Evolutionary conservation across 2,113 vertebrate genomes (phyloP).

Genomic region (Peromyscus californicus): DNA sequence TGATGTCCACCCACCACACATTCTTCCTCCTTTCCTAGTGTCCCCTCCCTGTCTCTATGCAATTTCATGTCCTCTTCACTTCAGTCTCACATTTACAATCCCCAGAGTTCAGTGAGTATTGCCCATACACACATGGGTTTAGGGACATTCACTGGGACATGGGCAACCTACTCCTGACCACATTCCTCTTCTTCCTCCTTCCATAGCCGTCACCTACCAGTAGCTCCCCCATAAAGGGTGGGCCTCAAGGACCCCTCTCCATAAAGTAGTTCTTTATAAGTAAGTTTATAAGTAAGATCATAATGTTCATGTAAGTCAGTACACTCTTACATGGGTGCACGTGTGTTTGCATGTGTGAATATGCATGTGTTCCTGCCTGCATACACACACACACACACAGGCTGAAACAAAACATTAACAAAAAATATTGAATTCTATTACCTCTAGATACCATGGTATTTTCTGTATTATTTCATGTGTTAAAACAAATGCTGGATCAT

Average conservation of each 20-base stretch:
- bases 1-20: neutral
- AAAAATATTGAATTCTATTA: neutral
- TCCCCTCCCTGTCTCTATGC: too few species aligned
- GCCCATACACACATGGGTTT: neutral
- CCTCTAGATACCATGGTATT: neutral
- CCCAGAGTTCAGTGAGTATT: neutral
- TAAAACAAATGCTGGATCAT: neutral
- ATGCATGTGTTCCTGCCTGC: fast-evolving
- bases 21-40: neutral
- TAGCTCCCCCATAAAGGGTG: neutral
- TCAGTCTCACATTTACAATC: too few species aligned
- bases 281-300: neutral
- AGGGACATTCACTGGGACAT: neutral
- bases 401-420: neutral
- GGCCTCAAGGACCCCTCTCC: neutral
- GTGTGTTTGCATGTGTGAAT: neutral
- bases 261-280: neutral
- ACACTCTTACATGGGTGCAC: neutral
- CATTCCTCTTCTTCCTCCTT: neutral
- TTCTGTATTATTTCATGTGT: neutral
- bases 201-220: neutral
- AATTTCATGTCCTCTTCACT: neutral
- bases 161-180: neutral
- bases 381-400: neutral
- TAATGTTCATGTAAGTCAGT: neutral